These are phyloP conservation scores for Saguinus imperator DNA, from an alignment of 2,113 vertebrate genomes.

Conservation along the genomic window DNA sequence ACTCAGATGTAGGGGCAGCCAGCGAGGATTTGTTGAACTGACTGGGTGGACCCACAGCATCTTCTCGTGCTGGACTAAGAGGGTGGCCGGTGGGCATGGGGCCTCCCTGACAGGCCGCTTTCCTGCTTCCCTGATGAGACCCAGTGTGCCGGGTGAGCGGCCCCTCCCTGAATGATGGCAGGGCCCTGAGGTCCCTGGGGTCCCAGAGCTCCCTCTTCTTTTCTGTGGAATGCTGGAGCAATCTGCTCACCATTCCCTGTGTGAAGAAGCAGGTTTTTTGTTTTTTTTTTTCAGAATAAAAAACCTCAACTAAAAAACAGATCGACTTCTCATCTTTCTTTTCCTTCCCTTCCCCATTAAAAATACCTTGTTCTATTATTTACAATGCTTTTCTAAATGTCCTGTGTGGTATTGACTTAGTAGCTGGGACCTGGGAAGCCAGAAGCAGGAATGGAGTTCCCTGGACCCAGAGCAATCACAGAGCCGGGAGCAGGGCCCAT, in stretches of 20 bases:
- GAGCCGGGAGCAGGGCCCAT: background rate
- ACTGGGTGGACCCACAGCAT: background rate
- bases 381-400: conserved; percentile 66
- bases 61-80: background rate
- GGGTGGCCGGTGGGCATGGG: background rate
- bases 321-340: background rate
- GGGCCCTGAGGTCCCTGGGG: too few species aligned
- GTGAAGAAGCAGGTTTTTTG: background rate
- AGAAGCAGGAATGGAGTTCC: background rate
- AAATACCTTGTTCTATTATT: conserved; percentile 16
- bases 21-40: background rate
- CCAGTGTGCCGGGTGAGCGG: background rate
- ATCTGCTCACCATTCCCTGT: background rate
- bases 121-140: background rate
- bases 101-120: background rate
- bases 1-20: background rate
- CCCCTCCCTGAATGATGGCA: too few species aligned
- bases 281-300: background rate
- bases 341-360: background rate
- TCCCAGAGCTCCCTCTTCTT: background rate
- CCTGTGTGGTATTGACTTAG: conserved; percentile 61
- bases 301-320: background rate
- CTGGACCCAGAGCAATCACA: background rate
- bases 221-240: background rate
- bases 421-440: conserved; percentile 55